Conservation (phyloP, 1,140 invertebrate species). For the Fopius arisanus region DNA sequence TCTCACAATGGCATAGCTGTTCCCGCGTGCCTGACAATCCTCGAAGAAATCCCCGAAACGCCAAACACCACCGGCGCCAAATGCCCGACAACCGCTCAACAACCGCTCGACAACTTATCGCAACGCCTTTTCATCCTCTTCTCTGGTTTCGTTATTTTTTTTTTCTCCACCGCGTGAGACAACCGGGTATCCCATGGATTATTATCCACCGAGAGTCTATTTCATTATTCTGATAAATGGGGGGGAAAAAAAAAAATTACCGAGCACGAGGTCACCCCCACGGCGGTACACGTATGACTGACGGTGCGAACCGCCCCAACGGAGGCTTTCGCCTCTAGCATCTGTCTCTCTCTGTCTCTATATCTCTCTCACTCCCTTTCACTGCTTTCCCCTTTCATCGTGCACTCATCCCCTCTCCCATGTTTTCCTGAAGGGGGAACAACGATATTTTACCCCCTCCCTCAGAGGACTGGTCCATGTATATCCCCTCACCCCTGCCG, state of each 20-base stretch:
- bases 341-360: neutral
- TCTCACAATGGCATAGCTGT: no score
- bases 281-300: constrained; percentile 30
- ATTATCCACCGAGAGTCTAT: neutral
- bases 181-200: neutral
- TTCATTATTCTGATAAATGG: neutral
- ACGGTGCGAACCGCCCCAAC: constrained; percentile 26
- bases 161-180: no score
- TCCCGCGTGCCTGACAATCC: no score
- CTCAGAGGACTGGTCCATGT: neutral
- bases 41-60: no score
- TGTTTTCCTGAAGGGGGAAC: neutral
- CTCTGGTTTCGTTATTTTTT: no score
- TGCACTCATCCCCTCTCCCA: neutral
- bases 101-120: no score
- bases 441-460: neutral
- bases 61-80: no score
- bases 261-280: constrained; percentile 28
- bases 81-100: no score
- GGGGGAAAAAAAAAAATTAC: neutral
- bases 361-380: neutral
- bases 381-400: neutral
- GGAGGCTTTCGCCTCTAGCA: constrained; percentile 14
- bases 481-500: neutral
- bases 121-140: no score